Conservation (phyloP, 2,797 vertebrate species). For the Lagocephalus sceleratus region DNA sequence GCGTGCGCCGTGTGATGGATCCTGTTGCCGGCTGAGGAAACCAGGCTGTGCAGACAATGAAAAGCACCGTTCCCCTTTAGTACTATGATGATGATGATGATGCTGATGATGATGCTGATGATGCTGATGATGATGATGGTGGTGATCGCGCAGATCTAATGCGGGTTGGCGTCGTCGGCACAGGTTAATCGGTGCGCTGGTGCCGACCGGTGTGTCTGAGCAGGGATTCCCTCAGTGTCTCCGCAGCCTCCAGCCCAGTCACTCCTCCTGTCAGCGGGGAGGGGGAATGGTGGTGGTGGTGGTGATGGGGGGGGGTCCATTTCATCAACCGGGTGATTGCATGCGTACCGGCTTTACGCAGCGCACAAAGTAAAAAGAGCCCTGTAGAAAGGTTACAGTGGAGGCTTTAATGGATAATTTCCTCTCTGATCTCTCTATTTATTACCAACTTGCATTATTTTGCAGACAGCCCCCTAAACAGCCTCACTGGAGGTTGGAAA, state of each 20-base stretch:
- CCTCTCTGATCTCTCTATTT: too few relatives aligned
- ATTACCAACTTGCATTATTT: too few relatives aligned
- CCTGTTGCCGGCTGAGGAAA: slow-evolving; percentile 17
- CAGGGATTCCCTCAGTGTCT: slow-evolving; percentile 57
- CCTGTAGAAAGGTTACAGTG: too few relatives aligned
- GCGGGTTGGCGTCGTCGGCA: not conserved
- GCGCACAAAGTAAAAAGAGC: too few relatives aligned
- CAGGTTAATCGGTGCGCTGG: not conserved
- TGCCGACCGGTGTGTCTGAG: slow-evolving; percentile 4
- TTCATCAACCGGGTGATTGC: slow-evolving; percentile 7
- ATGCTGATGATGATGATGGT: too few relatives aligned
- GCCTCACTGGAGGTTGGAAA: too few relatives aligned
- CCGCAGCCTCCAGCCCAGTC: slow-evolving; percentile 43
- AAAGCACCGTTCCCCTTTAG: too few relatives aligned
- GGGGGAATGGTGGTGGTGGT: not conserved
- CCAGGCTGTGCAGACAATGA: slow-evolving; percentile 13
- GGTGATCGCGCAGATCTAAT: not conserved
- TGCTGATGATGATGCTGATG: too few relatives aligned
- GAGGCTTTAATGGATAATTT: too few relatives aligned
- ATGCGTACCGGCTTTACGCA: not conserved
- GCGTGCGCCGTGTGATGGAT: slow-evolving; percentile 4
- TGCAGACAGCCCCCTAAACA: too few relatives aligned
- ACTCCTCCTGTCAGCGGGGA: slow-evolving; percentile 9
- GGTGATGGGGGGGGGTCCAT: slow-evolving; percentile 16
- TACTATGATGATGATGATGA: too few relatives aligned